Percentiles rank a stretch among this genome's conserved stretches.
Conservation (phyloP, 2,113 vertebrate species). For the Pogona vitticeps region DNA sequence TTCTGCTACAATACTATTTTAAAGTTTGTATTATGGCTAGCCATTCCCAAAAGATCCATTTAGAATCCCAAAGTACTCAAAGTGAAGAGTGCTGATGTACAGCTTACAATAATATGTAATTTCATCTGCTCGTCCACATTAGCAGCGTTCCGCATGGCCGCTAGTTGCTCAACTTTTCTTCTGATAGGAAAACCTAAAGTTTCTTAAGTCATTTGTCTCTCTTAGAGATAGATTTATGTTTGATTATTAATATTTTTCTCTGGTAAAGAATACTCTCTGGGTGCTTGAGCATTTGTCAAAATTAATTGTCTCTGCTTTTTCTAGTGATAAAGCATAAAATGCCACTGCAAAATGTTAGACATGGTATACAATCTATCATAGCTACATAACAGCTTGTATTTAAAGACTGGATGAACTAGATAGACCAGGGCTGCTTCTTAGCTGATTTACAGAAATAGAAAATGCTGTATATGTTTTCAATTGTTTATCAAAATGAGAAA, state of each 20-base stretch:
- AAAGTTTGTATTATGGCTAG: background rate
- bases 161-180: slow-evolving; percentile 15
- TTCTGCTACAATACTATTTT: slow-evolving; percentile 5
- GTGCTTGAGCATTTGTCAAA: slow-evolving; percentile 22
- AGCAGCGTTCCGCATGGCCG: slow-evolving; percentile 26
- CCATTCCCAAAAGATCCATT: background rate
- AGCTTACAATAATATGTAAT: slow-evolving; percentile 10
- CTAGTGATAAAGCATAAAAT: background rate
- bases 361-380: slow-evolving; percentile 2
- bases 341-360: background rate
- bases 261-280: background rate
- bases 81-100: slow-evolving; percentile 8
- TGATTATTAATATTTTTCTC: slow-evolving; percentile 27
- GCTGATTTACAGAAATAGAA: background rate
- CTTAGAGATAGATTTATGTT: background rate
- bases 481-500: background rate
- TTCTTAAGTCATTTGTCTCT: slow-evolving; percentile 27
- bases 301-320: background rate
- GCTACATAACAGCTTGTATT: background rate
- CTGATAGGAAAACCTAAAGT: slow-evolving; percentile 7
- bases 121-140: slow-evolving; percentile 30
- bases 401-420: background rate
- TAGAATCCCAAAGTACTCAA: background rate
- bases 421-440: background rate
- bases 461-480: slow-evolving; percentile 6